These are phyloP conservation scores for Caenorhabditis elegans DNA, from an alignment of 1,140 invertebrate genomes.

Conservation along the genomic window WBcel235 BX284606.5:15582001-15582500, in stretches of 20 bases:
- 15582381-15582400: not conserved
- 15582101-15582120: too few species aligned
- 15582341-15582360: not conserved
- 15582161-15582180: too few species aligned
- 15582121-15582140: too few species aligned
- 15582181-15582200: not conserved
- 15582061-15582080: too few species aligned
- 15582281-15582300: not conserved
- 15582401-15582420: conserved; percentile 2
- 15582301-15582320: not conserved
- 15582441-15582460: not conserved
- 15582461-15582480: conserved; percentile 28
- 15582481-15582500: conserved; percentile 25
- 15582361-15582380: not conserved
- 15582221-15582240: not conserved
- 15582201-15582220: not conserved
- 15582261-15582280: conserved; percentile 33
- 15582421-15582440: not conserved
- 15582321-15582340: conserved; percentile 3
- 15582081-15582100: too few species aligned
- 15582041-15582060: too few species aligned
- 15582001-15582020: too few species aligned
- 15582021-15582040: too few species aligned
- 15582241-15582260: conserved; percentile 21
- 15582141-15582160: too few species aligned